Conservation (phyloP, 2,888 invertebrate species). For the Cotesia congregata region DNA sequence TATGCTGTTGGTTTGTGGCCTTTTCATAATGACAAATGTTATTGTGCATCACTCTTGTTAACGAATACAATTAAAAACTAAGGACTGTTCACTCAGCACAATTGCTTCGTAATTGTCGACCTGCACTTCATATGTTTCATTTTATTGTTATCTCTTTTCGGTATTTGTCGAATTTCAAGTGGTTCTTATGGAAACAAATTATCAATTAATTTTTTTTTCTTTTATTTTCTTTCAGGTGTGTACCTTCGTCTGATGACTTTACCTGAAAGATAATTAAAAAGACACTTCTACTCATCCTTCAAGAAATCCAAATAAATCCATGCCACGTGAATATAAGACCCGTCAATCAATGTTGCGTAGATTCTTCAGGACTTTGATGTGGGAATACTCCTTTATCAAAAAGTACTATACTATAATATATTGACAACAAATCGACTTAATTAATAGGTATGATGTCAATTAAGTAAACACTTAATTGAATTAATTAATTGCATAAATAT, state of each 20-base stretch:
- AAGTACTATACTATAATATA: no score
- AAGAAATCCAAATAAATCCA: no score
- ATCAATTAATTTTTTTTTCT: not conserved
- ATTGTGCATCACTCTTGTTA: conserved; percentile 51
- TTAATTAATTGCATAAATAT: no score
- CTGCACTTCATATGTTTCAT: conserved; percentile 21
- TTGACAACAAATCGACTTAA: no score
- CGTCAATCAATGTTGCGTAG: no score
- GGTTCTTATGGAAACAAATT: not conserved
- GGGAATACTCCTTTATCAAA: no score
- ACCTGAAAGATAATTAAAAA: not conserved
- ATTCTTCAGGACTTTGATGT: no score
- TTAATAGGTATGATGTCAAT: not conserved
- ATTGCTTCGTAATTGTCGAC: conserved; percentile 50
- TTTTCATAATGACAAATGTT: conserved; percentile 51
- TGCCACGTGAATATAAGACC: no score
- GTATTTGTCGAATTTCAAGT: conserved; percentile 11
- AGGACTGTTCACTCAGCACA: conserved; percentile 52
- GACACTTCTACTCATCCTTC: no score
- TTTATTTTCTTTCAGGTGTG: not conserved
- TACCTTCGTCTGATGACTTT: not conserved
- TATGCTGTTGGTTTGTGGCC: conserved; percentile 39
- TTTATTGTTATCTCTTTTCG: conserved; percentile 3
- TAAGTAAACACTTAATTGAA: not conserved
- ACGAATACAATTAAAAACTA: conserved; percentile 55